Percentiles rank a stretch among this genome's conserved stretches.
Evolutionary conservation across 2,113 vertebrate genomes (phyloP).

Genomic region (Monopterus albus): DNA sequence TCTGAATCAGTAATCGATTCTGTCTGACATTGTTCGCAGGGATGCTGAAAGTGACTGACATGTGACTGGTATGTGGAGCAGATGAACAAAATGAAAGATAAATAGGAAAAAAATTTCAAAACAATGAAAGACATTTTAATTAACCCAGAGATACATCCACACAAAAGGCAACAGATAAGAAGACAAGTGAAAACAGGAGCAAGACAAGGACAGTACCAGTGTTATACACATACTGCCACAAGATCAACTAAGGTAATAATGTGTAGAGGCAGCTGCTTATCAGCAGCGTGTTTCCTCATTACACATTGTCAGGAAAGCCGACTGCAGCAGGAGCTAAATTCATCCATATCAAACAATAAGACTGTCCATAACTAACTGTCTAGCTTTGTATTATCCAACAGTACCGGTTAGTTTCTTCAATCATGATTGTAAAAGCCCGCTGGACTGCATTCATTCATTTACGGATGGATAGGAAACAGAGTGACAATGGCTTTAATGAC

Average conservation of each 20-base stretch:
- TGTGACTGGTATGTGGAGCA: too few relatives aligned
- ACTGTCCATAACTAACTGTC: not conserved
- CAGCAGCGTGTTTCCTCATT: slow-evolving; percentile 2
- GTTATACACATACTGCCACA: not conserved
- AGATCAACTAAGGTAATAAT: not conserved
- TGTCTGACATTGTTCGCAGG: not conserved
- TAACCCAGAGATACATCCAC: not conserved
- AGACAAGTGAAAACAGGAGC: too few relatives aligned
- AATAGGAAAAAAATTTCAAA: too few relatives aligned
- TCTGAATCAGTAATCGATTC: not conserved
- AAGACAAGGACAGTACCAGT: not conserved
- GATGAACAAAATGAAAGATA: too few relatives aligned
- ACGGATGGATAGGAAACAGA: accelerated
- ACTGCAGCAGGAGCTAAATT: not conserved
- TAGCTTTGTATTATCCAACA: too few relatives aligned
- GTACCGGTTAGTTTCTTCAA: too few relatives aligned
- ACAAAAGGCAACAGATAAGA: not conserved
- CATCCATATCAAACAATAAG: not conserved
- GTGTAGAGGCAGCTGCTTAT: slow-evolving; percentile 9
- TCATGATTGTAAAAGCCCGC: not conserved
- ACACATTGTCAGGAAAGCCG: slow-evolving; percentile 5
- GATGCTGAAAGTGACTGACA: not conserved
- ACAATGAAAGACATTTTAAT: not conserved
- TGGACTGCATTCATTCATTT: not conserved
- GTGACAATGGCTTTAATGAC: not conserved